These are phyloP conservation scores for Synanceia verrucosa DNA, from an alignment of 2,797 vertebrate species.

Conservation along the genomic window DNA sequence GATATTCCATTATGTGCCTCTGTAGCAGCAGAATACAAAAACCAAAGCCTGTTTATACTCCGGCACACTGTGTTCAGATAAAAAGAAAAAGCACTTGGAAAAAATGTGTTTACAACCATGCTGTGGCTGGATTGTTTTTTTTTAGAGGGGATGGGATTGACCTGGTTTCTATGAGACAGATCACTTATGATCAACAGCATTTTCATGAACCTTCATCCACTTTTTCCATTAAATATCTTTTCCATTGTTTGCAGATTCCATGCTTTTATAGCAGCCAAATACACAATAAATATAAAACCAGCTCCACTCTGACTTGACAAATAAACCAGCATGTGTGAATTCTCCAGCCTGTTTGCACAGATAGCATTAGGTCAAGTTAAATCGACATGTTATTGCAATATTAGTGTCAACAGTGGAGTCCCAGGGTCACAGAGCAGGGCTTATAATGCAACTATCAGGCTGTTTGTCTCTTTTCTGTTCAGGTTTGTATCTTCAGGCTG, in stretches of 20 bases:
- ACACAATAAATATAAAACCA: too few relatives aligned
- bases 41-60: constrained; percentile 47
- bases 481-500: constrained; percentile 44
- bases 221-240: not conserved
- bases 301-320: constrained; percentile 18
- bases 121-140: constrained; percentile 4
- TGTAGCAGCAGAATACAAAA: constrained; percentile 22
- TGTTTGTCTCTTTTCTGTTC: constrained; percentile 22
- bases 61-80: constrained; percentile 30
- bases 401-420: not conserved
- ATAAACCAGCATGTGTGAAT: constrained; percentile 10
- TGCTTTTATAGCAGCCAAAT: too few relatives aligned
- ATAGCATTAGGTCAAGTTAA: not conserved
- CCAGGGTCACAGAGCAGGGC: not conserved
- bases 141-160: not conserved
- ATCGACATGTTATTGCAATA: not conserved
- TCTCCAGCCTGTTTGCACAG: constrained; percentile 9
- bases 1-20: constrained; percentile 32
- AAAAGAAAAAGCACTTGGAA: not conserved
- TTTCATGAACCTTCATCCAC: constrained; percentile 4
- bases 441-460: not conserved
- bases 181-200: not conserved
- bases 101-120: not conserved
- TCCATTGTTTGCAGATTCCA: not conserved
- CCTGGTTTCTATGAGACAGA: not conserved